Percentiles rank a stretch among this genome's conserved stretches.
phyloP scores from a whole-genome alignment of 2,113 vertebrate species.

The Caranx ignobilis region DNA sequence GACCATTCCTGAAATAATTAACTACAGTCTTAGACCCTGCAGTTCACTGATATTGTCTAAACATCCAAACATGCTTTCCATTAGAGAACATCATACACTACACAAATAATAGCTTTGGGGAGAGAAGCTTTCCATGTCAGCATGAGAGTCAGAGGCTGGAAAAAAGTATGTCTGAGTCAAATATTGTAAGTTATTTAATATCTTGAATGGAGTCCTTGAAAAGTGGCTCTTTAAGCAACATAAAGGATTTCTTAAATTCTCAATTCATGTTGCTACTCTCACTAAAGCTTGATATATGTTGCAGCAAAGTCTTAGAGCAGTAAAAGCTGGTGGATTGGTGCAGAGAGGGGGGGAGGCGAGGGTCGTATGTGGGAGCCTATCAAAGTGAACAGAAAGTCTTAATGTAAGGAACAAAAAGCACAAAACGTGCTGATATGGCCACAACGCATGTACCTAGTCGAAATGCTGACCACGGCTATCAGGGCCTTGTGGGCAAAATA shows the following conservation, averaged over 20 bases:
- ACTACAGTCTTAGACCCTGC: background rate
- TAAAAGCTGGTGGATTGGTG: background rate
- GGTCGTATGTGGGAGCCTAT: conserved; percentile 3
- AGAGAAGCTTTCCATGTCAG: background rate
- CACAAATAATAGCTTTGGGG: background rate
- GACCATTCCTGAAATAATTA: conserved; percentile 44
- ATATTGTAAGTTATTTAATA: background rate
- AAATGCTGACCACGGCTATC: conserved; percentile 39
- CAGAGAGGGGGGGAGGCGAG: background rate
- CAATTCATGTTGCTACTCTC: background rate
- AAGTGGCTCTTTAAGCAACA: background rate
- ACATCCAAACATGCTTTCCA: conserved; percentile 26
- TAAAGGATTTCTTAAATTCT: background rate
- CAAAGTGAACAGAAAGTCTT: conserved; percentile 44
- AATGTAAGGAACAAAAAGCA: conserved; percentile 45
- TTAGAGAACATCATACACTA: background rate
- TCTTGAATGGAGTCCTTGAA: background rate
- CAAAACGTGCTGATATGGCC: conserved; percentile 56
- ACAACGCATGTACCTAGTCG: conserved; percentile 16
- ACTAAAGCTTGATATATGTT: background rate
- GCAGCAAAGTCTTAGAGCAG: background rate
- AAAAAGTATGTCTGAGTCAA: background rate
- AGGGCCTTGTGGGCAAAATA: conserved; percentile 47
- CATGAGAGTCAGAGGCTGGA: background rate
- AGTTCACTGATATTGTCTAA: conserved; percentile 5